A percentile compares a stretch with the other conserved stretches of the same genome.
Evolutionary conservation across 2,113 vertebrate genomes (phyloP).

Genomic region (Regulus satrapa): DNA sequence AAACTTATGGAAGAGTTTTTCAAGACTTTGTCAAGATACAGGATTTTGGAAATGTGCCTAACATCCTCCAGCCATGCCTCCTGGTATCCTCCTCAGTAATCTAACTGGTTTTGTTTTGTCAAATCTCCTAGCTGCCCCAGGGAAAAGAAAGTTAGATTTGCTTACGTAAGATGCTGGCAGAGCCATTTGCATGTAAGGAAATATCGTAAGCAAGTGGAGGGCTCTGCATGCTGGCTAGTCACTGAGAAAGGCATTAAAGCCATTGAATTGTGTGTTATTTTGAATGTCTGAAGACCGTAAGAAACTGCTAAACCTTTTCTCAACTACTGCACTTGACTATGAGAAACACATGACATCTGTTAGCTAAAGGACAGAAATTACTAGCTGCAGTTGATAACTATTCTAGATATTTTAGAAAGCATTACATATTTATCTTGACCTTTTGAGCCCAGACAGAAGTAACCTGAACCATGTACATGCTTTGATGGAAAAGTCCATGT

Average conservation of each 20-base stretch:
- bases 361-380: background rate
- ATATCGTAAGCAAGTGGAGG: background rate
- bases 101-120: background rate
- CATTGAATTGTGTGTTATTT: background rate
- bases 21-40: background rate
- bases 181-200: background rate
- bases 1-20: slow-evolving; percentile 21
- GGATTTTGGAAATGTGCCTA: background rate
- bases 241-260: background rate
- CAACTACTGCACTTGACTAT: background rate
- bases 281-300: background rate
- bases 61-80: background rate
- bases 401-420: background rate
- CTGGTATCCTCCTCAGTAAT: background rate
- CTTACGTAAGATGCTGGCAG: background rate
- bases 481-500: background rate
- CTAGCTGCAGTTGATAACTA: background rate
- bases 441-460: background rate
- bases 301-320: background rate
- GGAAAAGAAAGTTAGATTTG: background rate
- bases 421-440: background rate
- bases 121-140: background rate
- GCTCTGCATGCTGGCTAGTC: background rate
- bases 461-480: background rate
- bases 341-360: background rate